Conservation (phyloP, 2,888 invertebrate genomes). For the Acrobasis suavella region DNA sequence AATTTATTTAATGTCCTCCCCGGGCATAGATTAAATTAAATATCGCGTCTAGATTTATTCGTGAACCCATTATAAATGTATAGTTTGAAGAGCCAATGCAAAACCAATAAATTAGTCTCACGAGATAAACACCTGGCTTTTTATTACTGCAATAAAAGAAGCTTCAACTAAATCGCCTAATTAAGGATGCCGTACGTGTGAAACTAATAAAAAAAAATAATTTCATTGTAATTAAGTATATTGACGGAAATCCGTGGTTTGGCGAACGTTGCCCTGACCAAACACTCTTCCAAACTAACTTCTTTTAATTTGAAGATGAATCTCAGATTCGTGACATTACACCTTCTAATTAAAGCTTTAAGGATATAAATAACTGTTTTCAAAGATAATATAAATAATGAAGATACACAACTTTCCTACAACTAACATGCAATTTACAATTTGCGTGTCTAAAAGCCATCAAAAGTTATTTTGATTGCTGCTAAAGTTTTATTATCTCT, state of each 20-base stretch:
- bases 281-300: background rate
- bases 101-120: conserved; percentile 16
- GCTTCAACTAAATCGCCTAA: conserved; percentile 8
- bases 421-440: background rate
- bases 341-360: background rate
- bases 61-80: background rate
- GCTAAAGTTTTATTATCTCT: background rate
- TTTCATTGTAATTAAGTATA: conserved; percentile 18
- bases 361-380: background rate
- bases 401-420: background rate
- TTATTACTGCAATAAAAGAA: conserved; percentile 19
- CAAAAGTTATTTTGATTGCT: background rate
- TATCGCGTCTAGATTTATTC: conserved; percentile 7
- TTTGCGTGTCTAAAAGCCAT: background rate
- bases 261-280: conserved; percentile 2
- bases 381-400: background rate
- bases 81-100: background rate
- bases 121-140: conserved; percentile 21
- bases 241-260: conserved; percentile 18
- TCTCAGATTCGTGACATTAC: background rate
- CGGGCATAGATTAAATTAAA: background rate
- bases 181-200: conserved; percentile 18
- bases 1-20: conserved; percentile 19
- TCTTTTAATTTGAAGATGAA: background rate
- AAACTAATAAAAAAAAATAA: conserved; percentile 23